phyloP scores from a whole-genome alignment of 2,113 vertebrate genomes.

The Poecile atricapillus region DNA sequence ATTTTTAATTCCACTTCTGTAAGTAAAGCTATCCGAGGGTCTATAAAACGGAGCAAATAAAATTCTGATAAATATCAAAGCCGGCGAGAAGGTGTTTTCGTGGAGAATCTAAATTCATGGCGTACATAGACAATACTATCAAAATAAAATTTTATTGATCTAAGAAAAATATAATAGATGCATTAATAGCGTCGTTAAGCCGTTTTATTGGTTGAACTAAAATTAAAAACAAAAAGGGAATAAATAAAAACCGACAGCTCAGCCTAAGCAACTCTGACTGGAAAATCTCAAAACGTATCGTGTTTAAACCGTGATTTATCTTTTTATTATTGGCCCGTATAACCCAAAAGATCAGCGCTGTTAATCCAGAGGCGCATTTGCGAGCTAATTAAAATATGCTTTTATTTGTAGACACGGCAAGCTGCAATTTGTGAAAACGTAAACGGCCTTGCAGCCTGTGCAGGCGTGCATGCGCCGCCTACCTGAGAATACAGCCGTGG shows the following conservation, averaged over 20 bases:
- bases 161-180: slow-evolving; percentile 61
- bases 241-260: slow-evolving; percentile 42
- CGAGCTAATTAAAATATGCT: slow-evolving; percentile 60
- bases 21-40: slow-evolving; percentile 36
- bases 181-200: slow-evolving; percentile 58
- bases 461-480: not conserved
- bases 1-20: slow-evolving; percentile 34
- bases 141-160: slow-evolving; percentile 65
- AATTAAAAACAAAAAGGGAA: slow-evolving; percentile 59
- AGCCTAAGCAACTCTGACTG: not conserved
- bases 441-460: not conserved
- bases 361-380: slow-evolving; percentile 44
- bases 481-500: not conserved
- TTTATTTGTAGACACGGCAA: slow-evolving; percentile 46
- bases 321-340: slow-evolving; percentile 46
- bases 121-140: slow-evolving; percentile 10
- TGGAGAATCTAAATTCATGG: slow-evolving; percentile 6
- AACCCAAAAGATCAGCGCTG: slow-evolving; percentile 51
- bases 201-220: slow-evolving; percentile 50
- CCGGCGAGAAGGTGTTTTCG: not conserved
- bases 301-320: slow-evolving; percentile 50
- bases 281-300: slow-evolving; percentile 26
- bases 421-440: slow-evolving; percentile 8
- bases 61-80: slow-evolving; percentile 48
- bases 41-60: slow-evolving; percentile 46